Conservation (phyloP, 1,140 invertebrate genomes). For the Reticulitermes speratus region DNA sequence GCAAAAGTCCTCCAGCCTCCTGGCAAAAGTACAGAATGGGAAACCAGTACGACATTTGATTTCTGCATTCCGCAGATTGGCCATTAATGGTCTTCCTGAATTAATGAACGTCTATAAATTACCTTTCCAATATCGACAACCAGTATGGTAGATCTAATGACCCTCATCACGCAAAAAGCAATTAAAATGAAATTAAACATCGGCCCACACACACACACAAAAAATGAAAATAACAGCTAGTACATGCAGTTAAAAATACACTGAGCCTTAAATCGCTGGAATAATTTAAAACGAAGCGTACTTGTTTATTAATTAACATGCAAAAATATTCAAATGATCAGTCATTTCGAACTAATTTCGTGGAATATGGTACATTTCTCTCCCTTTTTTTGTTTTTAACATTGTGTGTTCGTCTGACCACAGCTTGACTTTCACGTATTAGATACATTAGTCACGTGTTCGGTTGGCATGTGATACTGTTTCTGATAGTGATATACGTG, state of each 20-base stretch:
- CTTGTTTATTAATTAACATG: background rate
- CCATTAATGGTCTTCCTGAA: background rate
- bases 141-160: background rate
- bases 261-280: background rate
- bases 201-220: background rate
- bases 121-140: background rate
- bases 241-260: conserved; percentile 5
- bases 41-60: background rate
- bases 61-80: background rate
- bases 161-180: background rate
- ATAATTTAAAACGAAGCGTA: background rate
- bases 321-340: conserved; percentile 5
- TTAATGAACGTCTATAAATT: background rate
- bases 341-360: background rate
- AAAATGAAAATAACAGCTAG: background rate
- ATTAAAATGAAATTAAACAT: conserved; percentile 8
- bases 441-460: background rate
- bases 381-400: background rate
- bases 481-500: background rate
- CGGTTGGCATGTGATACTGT: background rate
- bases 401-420: background rate
- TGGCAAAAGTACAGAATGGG: too few relatives aligned
- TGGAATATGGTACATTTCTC: background rate
- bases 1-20: too few relatives aligned
- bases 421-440: background rate